Conservation (phyloP, 2,113 vertebrate species). For the Aptenodytes patagonicus region DNA sequence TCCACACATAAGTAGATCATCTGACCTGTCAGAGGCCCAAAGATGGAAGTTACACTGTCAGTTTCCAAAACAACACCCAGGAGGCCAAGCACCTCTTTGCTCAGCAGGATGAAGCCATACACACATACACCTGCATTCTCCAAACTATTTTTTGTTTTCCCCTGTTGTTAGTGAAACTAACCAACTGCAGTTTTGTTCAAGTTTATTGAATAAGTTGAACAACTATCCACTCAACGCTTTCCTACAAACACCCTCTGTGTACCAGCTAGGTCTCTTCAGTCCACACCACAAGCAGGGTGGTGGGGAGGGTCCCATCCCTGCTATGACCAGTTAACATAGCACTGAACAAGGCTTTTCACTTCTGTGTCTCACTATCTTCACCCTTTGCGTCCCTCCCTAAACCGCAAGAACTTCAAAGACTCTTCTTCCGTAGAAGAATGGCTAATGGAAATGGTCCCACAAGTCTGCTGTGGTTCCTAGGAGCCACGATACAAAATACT, state of each 20-base stretch:
- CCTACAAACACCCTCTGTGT: not conserved
- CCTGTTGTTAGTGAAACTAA: not conserved
- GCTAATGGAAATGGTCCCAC: not conserved
- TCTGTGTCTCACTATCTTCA: not conserved
- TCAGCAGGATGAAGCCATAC: not conserved
- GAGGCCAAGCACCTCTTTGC: not conserved
- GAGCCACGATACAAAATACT: not conserved
- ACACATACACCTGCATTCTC: not conserved
- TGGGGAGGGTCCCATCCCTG: not conserved
- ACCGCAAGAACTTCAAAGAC: not conserved
- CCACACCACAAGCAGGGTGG: not conserved
- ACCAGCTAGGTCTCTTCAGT: not conserved
- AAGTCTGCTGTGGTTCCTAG: not conserved
- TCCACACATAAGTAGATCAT: not conserved
- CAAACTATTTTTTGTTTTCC: not conserved
- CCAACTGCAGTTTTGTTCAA: not conserved
- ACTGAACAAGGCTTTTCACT: not conserved
- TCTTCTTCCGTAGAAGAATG: not conserved
- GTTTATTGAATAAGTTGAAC: not conserved
- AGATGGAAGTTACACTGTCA: not conserved
- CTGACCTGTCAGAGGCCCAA: not conserved
- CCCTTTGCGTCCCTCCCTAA: not conserved
- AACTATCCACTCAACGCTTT: not conserved
- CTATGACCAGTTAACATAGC: too few species aligned
- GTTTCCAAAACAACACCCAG: not conserved